These are phyloP conservation scores for Tenthredo amoena DNA, from an alignment of 2,888 invertebrate genomes.

Conservation along the genomic window DNA sequence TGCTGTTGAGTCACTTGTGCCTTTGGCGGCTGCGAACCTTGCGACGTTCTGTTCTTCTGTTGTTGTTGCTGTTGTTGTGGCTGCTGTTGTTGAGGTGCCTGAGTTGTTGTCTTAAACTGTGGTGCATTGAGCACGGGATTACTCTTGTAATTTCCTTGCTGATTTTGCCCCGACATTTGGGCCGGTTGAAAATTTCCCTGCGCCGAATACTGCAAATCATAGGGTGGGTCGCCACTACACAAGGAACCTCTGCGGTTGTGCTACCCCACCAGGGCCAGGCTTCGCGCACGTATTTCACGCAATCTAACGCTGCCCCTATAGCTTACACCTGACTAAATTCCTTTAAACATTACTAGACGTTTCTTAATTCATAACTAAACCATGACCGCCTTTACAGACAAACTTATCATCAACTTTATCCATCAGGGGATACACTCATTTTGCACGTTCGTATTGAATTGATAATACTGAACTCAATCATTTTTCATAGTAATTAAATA, in stretches of 20 bases:
- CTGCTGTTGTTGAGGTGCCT: constrained; percentile 52
- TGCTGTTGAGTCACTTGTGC: constrained; percentile 54
- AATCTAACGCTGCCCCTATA: constrained; percentile 74
- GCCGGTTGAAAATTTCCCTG: constrained; percentile 70
- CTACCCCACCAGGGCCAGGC: constrained; percentile 77
- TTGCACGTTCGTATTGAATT: neutral
- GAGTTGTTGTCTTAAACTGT: constrained; percentile 55
- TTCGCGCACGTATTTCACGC: constrained; percentile 72
- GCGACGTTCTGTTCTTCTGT: constrained; percentile 56
- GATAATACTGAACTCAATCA: neutral
- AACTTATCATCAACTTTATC: neutral
- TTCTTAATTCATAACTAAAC: constrained; percentile 69
- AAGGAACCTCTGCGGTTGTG: constrained; percentile 78
- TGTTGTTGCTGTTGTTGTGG: constrained; percentile 58
- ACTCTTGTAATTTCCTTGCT: constrained; percentile 68
- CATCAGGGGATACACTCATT: constrained; percentile 25
- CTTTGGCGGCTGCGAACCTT: constrained; percentile 51
- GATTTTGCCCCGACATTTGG: constrained; percentile 62
- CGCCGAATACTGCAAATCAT: constrained; percentile 75
- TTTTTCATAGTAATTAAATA: neutral
- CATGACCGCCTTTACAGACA: constrained; percentile 44
- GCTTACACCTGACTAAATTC: constrained; percentile 70
- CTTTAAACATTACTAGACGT: constrained; percentile 65
- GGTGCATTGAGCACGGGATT: constrained; percentile 5
- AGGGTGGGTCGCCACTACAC: constrained; percentile 78